phyloP scores from a whole-genome alignment of 1,140 invertebrate genomes.

The Tigriopus japonicus region DNA sequence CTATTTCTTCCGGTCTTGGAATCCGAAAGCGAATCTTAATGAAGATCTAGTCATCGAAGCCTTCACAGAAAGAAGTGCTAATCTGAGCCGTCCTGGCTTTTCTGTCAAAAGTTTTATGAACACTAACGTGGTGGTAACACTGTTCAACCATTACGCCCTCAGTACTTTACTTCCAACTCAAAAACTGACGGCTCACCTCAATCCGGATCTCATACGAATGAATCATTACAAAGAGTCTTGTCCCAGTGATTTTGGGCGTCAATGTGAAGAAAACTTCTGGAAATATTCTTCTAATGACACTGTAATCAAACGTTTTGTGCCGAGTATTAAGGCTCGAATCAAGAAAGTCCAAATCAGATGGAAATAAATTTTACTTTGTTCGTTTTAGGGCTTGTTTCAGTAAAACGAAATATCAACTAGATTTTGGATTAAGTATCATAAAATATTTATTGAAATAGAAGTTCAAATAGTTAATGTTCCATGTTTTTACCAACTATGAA shows the following conservation, averaged over 20 bases:
- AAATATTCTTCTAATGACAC: no score
- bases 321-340: no score
- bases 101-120: constrained; percentile 49
- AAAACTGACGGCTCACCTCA: constrained; percentile 28
- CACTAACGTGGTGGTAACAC: constrained; percentile 40
- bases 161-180: constrained; percentile 34
- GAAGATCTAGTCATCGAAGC: constrained; percentile 15
- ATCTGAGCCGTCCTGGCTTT: constrained; percentile 38
- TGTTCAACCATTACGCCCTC: constrained; percentile 53
- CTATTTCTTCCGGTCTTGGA: constrained; percentile 35
- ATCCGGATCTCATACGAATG: constrained; percentile 32
- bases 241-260: constrained; percentile 16
- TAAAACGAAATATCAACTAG: no score
- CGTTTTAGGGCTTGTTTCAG: no score
- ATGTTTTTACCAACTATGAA: no score
- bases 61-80: constrained; percentile 27
- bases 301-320: no score
- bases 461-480: no score
- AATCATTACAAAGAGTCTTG: constrained; percentile 35
- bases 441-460: no score
- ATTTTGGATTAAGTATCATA: no score
- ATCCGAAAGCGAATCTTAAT: not conserved
- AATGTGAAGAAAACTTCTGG: no score
- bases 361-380: no score
- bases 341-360: no score